Conservation (phyloP, 2,113 vertebrate genomes). For the Todiramphus saurophagus region DNA sequence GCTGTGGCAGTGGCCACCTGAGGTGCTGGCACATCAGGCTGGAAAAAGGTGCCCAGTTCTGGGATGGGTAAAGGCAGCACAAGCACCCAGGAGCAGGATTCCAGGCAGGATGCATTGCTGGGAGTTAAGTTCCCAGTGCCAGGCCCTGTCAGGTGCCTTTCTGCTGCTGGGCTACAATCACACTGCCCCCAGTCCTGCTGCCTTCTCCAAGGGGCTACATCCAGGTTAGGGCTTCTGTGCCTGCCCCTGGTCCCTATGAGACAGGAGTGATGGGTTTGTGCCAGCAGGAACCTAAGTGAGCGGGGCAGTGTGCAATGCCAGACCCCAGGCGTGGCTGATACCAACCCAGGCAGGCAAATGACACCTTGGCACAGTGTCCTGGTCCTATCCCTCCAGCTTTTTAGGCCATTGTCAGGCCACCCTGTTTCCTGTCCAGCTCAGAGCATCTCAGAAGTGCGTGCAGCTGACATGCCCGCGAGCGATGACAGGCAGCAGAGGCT, state of each 20-base stretch:
- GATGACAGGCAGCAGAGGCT: neutral
- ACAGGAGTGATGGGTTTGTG: neutral
- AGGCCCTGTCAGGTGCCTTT: neutral
- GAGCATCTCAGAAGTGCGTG: neutral
- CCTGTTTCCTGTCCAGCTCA: neutral
- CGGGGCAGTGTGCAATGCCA: accelerated
- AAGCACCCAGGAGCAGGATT: neutral
- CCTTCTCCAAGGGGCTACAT: neutral
- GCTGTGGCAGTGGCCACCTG: neutral
- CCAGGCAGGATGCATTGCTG: neutral
- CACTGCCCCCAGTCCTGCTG: neutral
- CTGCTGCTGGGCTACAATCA: neutral
- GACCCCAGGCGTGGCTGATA: neutral
- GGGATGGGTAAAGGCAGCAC: neutral
- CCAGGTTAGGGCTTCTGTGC: neutral
- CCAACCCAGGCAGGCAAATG: neutral
- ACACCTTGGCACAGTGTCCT: neutral
- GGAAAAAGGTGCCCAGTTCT: neutral
- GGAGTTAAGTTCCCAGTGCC: neutral
- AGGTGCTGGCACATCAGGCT: neutral
- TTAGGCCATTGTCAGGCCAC: neutral
- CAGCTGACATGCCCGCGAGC: neutral
- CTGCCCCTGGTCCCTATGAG: neutral
- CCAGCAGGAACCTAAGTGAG: neutral
- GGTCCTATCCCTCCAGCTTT: neutral